Evolutionary conservation across 1,140 invertebrate species (phyloP).

Genomic region (Dinoponera quadriceps): DNA sequence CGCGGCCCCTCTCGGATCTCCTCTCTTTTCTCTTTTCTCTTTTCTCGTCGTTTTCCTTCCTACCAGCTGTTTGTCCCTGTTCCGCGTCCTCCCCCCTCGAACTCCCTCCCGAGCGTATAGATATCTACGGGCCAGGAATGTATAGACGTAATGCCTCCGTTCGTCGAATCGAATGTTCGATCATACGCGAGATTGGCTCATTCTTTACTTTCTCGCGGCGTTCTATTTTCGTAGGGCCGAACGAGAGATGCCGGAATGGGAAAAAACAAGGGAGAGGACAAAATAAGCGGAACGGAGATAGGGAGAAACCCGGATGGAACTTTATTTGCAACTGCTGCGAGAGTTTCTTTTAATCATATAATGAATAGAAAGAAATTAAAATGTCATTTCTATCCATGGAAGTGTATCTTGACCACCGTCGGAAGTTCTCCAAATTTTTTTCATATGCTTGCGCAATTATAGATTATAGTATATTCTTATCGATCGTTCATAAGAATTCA

Average conservation of each 20-base stretch:
- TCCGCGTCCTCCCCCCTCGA: not conserved
- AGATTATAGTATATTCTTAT: too few relatives aligned
- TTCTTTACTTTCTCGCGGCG: constrained; percentile 76
- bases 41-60: constrained; percentile 5
- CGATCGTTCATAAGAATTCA: not conserved
- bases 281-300: constrained; percentile 19
- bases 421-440: too few relatives aligned
- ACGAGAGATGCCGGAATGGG: constrained; percentile 54
- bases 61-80: constrained; percentile 28
- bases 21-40: constrained; percentile 24
- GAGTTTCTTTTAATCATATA: too few relatives aligned
- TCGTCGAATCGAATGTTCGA: constrained; percentile 80
- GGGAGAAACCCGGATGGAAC: not conserved
- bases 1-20: constrained; percentile 12
- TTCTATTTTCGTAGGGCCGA: constrained; percentile 72
- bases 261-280: constrained; percentile 14
- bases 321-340: too few relatives aligned
- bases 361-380: too few relatives aligned
- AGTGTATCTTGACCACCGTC: too few relatives aligned
- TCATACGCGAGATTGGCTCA: constrained; percentile 81
- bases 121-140: constrained; percentile 42
- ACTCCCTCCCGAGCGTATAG: constrained; percentile 37
- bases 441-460: too few relatives aligned
- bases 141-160: constrained; percentile 67
- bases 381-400: too few relatives aligned